phyloP scores from a whole-genome alignment of 2,888 invertebrate genomes.

The Plemyria rubiginata region DNA sequence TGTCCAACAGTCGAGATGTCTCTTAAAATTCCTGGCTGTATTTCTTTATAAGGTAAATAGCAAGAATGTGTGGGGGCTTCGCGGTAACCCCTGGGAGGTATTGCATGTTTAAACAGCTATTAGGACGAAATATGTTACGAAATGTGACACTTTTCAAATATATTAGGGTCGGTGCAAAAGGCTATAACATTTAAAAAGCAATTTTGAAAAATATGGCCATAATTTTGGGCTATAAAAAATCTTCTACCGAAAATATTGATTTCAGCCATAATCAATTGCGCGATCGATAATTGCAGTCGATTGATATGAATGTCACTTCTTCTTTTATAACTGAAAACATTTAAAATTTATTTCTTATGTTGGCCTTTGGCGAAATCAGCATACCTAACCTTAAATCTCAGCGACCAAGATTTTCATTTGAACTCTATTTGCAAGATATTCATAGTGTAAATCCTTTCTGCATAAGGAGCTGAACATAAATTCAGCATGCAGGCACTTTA shows the following conservation, averaged over 20 bases:
- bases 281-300: not conserved
- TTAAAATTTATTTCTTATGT: constrained; percentile 1
- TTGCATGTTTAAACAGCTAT: constrained; percentile 45
- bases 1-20: constrained; percentile 40
- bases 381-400: constrained; percentile 11
- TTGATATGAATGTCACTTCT: constrained; percentile 1
- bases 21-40: constrained; percentile 48
- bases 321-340: not conserved
- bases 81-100: constrained; percentile 41
- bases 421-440: constrained; percentile 36
- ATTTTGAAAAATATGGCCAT: not conserved
- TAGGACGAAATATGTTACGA: constrained; percentile 34
- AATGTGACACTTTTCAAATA: constrained; percentile 33
- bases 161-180: constrained; percentile 10
- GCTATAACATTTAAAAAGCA: not conserved
- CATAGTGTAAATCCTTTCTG: constrained; percentile 36
- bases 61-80: constrained; percentile 50
- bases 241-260: not conserved
- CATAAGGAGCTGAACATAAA: constrained; percentile 44
- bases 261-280: not conserved
- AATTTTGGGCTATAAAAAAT: not conserved
- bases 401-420: constrained; percentile 29
- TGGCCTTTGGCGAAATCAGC: constrained; percentile 15
- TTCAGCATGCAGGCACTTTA: constrained; percentile 48
- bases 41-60: constrained; percentile 41